Base-by-base conservation (phyloP, 1,140 invertebrate genomes). In the Drosophila sechellia region DNA sequence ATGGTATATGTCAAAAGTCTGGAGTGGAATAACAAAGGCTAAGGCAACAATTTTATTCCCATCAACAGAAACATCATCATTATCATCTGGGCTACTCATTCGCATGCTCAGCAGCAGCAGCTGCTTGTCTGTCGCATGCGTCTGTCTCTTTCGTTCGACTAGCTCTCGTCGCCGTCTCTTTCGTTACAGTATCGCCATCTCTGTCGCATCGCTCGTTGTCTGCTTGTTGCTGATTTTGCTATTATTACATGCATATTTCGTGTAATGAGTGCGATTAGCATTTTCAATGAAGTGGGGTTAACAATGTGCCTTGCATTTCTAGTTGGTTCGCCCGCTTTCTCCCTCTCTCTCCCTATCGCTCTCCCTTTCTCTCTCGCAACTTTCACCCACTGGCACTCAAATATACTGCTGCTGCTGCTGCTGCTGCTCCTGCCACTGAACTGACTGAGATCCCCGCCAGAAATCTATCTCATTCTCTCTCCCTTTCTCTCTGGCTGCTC, bases 231-330 rank as follows among this genome's bases (percentile, higher is more conserved):
- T 87, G 84, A 86, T 79, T 87, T 87, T 53, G 83, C 79, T 57
- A 89, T 87, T 87, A 87, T 87, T 87, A 89, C 83, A 89, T 87
- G 83, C 84, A 83, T 89, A 86, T 87, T 87, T 87, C 77, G 84
- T 83, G 84, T 87, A 87, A 87, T 87, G 83, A 83, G 84, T 89
- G 83, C 84, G 84, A 87, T 87, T 87, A 87, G 84, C 79, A 89
- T 87, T 89, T 81, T 64, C 83, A 87, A 87, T 87, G 79, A 89
- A 87, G 83, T 87, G 79, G 84, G 76, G 84, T 81, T 87, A 87
- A 81, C 83, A 81, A 74, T 86, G 81, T 81, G 81, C 83, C 85
- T 65, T 79, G 81, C 81, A 87, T 87, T 76, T 76, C 73, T 80
- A 84, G 72, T 65, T 64, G 55, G 59, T 25, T 15, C 22, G 35